These are phyloP conservation scores for Pipistrellus pipistrellus DNA, from an alignment of 2,797 vertebrate species.

Conservation along the genomic window DNA sequence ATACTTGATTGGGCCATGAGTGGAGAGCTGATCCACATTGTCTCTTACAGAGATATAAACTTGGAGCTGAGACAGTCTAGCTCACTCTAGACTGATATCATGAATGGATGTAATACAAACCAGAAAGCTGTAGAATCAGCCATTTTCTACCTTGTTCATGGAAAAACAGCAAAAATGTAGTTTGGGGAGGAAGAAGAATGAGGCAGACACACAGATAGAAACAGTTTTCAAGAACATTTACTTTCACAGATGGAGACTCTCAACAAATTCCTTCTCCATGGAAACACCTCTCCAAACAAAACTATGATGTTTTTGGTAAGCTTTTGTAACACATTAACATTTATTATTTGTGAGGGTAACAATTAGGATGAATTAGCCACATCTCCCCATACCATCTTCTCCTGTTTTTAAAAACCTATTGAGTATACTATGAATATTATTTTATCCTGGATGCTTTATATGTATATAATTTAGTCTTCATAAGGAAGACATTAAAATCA, in stretches of 20 bases:
- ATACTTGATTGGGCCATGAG: not conserved
- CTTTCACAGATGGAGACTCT: not conserved
- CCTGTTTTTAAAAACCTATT: not conserved
- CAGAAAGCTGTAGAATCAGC: not conserved
- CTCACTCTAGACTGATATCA: not conserved
- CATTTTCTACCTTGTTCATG: not conserved
- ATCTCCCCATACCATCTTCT: not conserved
- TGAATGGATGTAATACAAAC: not conserved
- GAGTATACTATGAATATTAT: not conserved
- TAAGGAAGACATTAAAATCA: constrained; percentile 19
- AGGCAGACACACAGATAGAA: not conserved
- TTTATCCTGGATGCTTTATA: not conserved
- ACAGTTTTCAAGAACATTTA: not conserved
- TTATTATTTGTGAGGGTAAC: not conserved
- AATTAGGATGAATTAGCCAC: not conserved
- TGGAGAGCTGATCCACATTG: not conserved
- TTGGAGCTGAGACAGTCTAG: not conserved
- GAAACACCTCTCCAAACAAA: not conserved
- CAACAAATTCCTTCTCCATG: not conserved
- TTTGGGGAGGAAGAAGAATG: not conserved
- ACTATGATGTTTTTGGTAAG: not conserved
- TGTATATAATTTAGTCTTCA: not conserved
- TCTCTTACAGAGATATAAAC: constrained; percentile 1
- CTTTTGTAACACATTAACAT: not conserved
- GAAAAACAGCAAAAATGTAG: constrained; percentile 31